Evolutionary conservation across 2,113 vertebrate species (phyloP).

Genomic region (Microtus oregoni): DNA sequence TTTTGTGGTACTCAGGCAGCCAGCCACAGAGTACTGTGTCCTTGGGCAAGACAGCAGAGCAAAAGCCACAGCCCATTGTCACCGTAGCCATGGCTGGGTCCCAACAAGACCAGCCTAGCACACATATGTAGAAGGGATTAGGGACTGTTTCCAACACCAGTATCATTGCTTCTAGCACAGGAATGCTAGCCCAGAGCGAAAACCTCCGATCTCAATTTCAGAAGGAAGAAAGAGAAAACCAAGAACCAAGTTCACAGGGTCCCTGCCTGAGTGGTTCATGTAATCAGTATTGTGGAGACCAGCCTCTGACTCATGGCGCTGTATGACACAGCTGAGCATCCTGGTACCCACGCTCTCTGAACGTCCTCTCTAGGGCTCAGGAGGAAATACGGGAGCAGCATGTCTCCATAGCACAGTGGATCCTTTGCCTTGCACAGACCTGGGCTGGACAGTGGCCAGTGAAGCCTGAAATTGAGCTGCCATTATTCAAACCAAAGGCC

Average conservation of each 20-base stretch:
- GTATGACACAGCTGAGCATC: accelerated
- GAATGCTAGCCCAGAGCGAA: background rate
- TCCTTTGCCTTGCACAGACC: background rate
- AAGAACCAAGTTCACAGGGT: background rate
- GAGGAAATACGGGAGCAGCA: background rate
- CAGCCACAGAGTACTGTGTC: background rate
- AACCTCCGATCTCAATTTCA: background rate
- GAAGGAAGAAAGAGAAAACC: background rate
- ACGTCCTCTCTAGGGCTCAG: background rate
- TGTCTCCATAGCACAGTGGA: background rate
- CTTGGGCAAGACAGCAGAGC: background rate
- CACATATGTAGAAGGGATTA: too few species aligned
- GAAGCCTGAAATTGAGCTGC: background rate
- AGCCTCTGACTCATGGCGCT: background rate
- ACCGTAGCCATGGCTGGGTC: background rate
- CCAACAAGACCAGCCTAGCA: background rate
- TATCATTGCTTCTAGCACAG: conserved; percentile 2
- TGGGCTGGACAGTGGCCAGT: background rate
- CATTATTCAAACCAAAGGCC: conserved; percentile 31
- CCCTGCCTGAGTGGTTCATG: background rate
- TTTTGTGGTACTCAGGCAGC: background rate
- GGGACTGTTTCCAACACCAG: background rate
- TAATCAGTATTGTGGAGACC: background rate
- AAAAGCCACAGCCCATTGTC: background rate
- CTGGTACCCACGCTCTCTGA: background rate